These are phyloP conservation scores for Drosophila kuntzei DNA, from an alignment of 2,888 invertebrate genomes.

Conservation along the genomic window DNA sequence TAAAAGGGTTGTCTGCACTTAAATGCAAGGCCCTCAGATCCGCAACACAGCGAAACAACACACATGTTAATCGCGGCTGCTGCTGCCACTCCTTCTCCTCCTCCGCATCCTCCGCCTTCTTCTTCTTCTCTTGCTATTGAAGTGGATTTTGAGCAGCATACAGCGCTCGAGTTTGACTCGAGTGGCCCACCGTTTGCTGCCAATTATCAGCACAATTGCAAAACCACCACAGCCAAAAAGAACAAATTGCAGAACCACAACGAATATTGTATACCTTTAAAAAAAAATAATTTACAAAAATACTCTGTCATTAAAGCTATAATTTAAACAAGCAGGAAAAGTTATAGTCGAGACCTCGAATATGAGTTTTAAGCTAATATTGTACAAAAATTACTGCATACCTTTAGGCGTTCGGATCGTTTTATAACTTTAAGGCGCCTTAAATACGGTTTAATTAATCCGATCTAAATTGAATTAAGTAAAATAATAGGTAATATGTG, in stretches of 20 bases:
- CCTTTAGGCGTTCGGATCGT: too few species aligned
- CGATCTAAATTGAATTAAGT: too few species aligned
- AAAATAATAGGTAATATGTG: too few species aligned
- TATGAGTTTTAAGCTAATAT: too few species aligned
- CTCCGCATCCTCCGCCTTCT: slow-evolving; percentile 2
- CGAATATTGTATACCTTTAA: slow-evolving; percentile 12
- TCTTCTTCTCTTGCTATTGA: slow-evolving; percentile 29
- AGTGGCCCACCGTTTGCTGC: slow-evolving; percentile 69
- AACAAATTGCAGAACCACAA: neutral
- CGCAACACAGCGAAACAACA: slow-evolving; percentile 35
- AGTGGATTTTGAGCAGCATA: slow-evolving; percentile 68
- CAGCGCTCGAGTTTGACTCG: slow-evolving; percentile 49
- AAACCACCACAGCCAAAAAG: slow-evolving; percentile 35
- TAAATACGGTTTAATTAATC: too few species aligned
- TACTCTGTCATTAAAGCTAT: neutral
- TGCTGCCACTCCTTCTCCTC: slow-evolving; percentile 7
- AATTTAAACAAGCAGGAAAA: too few species aligned
- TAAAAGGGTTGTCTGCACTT: slow-evolving; percentile 58
- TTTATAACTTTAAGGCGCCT: too few species aligned
- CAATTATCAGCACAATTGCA: slow-evolving; percentile 68
- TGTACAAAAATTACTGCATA: too few species aligned
- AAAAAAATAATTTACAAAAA: neutral
- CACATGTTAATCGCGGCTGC: slow-evolving; percentile 63
- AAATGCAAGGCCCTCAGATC: slow-evolving; percentile 64
- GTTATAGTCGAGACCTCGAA: too few species aligned